Conservation (phyloP, 2,113 vertebrate genomes). For the Arothron firmamentum region DNA sequence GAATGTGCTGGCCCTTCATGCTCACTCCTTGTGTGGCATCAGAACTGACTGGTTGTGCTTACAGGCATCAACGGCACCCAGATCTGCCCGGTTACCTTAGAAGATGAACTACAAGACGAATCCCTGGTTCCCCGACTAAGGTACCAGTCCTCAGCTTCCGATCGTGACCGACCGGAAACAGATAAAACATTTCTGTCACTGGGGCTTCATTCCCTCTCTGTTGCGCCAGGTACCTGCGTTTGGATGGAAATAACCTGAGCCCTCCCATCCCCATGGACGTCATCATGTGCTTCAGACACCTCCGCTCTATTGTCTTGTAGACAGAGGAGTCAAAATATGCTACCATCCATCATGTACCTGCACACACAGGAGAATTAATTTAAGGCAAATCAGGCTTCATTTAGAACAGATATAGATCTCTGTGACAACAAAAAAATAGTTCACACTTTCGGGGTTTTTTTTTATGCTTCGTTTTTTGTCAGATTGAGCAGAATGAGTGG, state of each 20-base stretch:
- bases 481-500: slow-evolving; percentile 17
- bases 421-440: slow-evolving; percentile 8
- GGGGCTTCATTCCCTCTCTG: not conserved
- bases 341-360: not conserved
- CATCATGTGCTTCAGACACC: slow-evolving; percentile 95
- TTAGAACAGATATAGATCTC: slow-evolving; percentile 15
- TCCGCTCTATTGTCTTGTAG: slow-evolving; percentile 89
- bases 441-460: slow-evolving; percentile 5
- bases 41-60: slow-evolving; percentile 8
- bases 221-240: slow-evolving; percentile 84
- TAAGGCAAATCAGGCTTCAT: not conserved
- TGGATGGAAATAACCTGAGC: slow-evolving; percentile 91
- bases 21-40: not conserved
- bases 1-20: not conserved
- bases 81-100: slow-evolving; percentile 80
- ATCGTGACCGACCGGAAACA: not conserved
- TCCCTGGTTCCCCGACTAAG: slow-evolving; percentile 79
- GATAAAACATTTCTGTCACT: not conserved
- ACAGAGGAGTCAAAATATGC: not conserved
- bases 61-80: slow-evolving; percentile 90
- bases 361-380: not conserved
- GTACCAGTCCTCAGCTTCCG: slow-evolving; percentile 25
- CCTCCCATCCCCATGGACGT: slow-evolving; percentile 90
- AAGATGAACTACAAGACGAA: slow-evolving; percentile 63
- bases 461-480: not conserved